Conservation (phyloP, 2,113 vertebrate genomes). For the Numenius arquata region DNA sequence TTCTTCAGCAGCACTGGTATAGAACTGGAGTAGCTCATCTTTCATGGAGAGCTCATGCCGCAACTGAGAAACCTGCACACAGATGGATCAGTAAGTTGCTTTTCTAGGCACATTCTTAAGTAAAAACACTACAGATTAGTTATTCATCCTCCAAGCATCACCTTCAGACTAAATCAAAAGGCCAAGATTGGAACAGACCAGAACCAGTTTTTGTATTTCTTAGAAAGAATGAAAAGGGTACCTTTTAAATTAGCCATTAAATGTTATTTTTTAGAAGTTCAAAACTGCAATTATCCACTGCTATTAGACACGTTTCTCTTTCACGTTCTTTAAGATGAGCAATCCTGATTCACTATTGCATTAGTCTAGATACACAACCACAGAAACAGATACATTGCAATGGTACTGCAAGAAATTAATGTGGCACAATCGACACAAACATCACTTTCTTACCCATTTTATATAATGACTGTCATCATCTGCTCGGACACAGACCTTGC, state of each 20-base stretch:
- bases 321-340: neutral
- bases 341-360: neutral
- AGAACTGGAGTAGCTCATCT: constrained; percentile 97
- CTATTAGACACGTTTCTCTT: neutral
- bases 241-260: neutral
- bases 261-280: neutral
- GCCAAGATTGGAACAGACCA: neutral
- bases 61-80: constrained; percentile 90
- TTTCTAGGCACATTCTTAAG: neutral
- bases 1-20: constrained; percentile 91
- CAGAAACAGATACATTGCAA: neutral
- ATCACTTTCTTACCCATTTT: neutral
- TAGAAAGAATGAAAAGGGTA: neutral
- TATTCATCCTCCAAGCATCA: neutral
- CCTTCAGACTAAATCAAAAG: neutral
- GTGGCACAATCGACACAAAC: neutral
- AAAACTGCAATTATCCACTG: neutral
- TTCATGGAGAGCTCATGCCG: constrained; percentile 97
- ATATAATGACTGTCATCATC: neutral
- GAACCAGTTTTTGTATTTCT: neutral
- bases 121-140: neutral
- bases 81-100: neutral
- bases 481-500: neutral
- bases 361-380: neutral
- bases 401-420: neutral